A percentile compares a stretch with the other conserved stretches of the same genome.
These are phyloP conservation scores for Illadopsis cleaveri DNA, from an alignment of 2,113 vertebrate species.

Conservation along the genomic window DNA sequence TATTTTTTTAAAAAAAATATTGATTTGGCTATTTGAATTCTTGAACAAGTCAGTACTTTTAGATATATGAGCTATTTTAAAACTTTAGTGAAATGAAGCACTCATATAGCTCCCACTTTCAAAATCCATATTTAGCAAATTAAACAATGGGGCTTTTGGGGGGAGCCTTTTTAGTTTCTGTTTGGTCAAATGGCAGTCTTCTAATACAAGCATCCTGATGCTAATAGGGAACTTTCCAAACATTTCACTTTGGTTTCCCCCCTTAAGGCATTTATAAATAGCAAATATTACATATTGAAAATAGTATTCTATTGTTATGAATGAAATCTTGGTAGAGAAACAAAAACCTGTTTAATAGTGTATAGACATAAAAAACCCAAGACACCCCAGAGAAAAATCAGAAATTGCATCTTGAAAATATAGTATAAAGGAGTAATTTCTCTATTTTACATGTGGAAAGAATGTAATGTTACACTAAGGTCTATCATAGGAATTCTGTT, in stretches of 20 bases:
- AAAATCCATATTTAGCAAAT: background rate
- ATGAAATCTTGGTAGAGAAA: background rate
- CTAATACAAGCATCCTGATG: background rate
- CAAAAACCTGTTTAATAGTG: background rate
- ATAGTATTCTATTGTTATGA: background rate
- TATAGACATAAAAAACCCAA: background rate
- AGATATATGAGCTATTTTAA: background rate
- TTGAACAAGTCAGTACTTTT: background rate
- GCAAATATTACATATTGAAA: background rate
- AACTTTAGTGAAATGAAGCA: background rate
- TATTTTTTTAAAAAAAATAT: background rate
- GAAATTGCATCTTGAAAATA: background rate
- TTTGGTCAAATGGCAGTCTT: background rate
- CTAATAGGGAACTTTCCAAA: background rate
- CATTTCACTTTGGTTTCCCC: accelerated
- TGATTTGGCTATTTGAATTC: background rate
- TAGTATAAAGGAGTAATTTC: background rate
- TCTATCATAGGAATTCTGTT: background rate
- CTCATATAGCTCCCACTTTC: background rate
- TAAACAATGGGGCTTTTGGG: accelerated
- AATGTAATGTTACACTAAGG: background rate
- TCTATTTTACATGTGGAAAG: background rate
- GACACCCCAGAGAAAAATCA: background rate
- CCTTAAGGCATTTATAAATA: background rate
- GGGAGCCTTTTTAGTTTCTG: background rate